Evolutionary conservation across 2,113 vertebrate species (phyloP).

Genomic region (Erpornis zantholeuca): DNA sequence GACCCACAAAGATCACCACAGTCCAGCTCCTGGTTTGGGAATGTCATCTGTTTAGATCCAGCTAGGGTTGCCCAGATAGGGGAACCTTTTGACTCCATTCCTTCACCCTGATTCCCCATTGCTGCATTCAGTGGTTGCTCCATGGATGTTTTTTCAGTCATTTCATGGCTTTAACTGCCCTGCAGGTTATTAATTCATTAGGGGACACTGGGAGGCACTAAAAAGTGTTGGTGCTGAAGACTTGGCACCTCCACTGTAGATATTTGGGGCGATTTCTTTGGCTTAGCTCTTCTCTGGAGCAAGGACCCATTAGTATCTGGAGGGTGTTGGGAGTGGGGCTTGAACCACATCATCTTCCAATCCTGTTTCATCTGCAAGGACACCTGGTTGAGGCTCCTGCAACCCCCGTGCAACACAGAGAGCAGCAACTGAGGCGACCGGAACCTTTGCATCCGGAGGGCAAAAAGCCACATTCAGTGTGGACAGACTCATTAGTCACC

Average conservation of each 20-base stretch:
- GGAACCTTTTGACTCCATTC: neutral
- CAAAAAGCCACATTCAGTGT: neutral
- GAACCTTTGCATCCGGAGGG: fast-evolving
- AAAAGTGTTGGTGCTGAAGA: neutral
- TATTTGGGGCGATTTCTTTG: fast-evolving
- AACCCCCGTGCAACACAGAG: neutral
- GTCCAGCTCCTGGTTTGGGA: neutral
- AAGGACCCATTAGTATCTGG: neutral
- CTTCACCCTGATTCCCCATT: neutral
- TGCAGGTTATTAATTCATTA: neutral
- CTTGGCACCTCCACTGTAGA: neutral
- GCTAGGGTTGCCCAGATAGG: fast-evolving
- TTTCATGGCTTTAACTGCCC: neutral
- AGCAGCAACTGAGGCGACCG: fast-evolving
- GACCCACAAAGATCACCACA: neutral
- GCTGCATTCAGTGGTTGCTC: neutral
- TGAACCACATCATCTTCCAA: neutral
- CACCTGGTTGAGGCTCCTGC: fast-evolving
- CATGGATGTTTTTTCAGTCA: neutral
- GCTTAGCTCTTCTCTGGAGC: neutral
- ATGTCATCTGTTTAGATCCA: neutral
- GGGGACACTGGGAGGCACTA: neutral
- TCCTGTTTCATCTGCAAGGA: neutral
- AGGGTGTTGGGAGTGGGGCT: neutral
- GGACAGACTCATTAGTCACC: neutral